Conservation (phyloP, 2,888 invertebrate species). For the Tenthredo amoena region DNA sequence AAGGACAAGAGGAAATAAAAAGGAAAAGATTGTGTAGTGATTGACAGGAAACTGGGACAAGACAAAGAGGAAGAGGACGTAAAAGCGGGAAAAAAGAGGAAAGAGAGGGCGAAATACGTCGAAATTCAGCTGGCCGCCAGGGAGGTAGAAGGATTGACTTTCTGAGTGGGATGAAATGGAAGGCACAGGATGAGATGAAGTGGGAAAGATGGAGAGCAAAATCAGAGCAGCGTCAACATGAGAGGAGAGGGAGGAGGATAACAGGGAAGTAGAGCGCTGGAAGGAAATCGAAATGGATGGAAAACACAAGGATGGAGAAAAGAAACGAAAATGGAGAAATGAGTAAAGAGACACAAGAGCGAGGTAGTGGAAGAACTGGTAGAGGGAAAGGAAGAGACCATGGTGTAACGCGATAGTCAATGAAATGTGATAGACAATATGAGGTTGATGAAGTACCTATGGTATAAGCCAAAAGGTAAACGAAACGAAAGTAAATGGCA, state of each 20-base stretch:
- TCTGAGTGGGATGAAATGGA: neutral
- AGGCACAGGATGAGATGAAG: neutral
- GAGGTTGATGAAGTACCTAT: slow-evolving; percentile 2
- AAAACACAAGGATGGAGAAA: slow-evolving; percentile 49
- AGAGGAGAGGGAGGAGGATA: too few relatives aligned
- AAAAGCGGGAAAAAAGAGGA: neutral
- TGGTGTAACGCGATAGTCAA: neutral
- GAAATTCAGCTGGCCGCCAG: neutral
- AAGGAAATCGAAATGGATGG: slow-evolving; percentile 31
- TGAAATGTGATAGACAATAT: neutral
- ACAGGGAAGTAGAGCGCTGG: neutral
- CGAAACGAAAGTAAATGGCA: neutral
- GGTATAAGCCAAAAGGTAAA: neutral
- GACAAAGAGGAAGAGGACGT: neutral
- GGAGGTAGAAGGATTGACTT: slow-evolving; percentile 2
- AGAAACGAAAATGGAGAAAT: slow-evolving; percentile 56
- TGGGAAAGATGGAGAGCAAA: too few relatives aligned
- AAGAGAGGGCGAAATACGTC: neutral
- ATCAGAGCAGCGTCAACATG: too few relatives aligned
- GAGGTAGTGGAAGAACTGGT: slow-evolving; percentile 27
- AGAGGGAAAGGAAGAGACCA: slow-evolving; percentile 42
- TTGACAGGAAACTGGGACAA: neutral
- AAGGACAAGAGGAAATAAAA: neutral
- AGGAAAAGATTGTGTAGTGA: slow-evolving; percentile 2
- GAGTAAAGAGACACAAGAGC: neutral